A percentile compares a stretch with the other conserved stretches of the same genome.
These are phyloP conservation scores for Chironomus riparius DNA, from an alignment of 2,888 invertebrate genomes.

Conservation along the genomic window DNA sequence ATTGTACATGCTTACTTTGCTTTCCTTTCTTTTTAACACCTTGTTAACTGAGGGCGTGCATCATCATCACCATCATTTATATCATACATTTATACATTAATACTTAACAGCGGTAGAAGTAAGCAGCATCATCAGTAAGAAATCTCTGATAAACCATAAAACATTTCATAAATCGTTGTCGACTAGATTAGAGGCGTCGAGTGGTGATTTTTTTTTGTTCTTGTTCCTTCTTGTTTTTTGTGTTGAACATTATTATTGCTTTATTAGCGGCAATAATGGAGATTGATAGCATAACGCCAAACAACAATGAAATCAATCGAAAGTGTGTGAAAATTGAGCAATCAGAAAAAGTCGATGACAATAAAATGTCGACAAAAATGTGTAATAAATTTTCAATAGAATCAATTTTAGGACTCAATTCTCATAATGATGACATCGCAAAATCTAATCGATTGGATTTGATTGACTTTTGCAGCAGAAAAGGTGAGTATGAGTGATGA, in stretches of 20 bases:
- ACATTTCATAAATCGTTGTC: slow-evolving; percentile 1
- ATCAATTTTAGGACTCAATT: slow-evolving; percentile 9
- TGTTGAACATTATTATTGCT: background rate
- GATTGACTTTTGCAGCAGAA: background rate
- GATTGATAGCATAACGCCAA: background rate
- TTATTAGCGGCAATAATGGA: background rate
- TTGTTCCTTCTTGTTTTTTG: background rate
- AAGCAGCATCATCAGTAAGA: background rate
- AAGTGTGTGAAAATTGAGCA: background rate
- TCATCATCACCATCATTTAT: slow-evolving; percentile 6
- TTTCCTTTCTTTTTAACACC: background rate
- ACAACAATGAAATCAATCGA: background rate
- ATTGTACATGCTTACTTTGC: background rate
- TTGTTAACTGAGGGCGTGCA: slow-evolving; percentile 17
- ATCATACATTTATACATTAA: background rate
- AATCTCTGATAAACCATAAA: background rate
- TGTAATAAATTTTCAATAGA: slow-evolving; percentile 17
- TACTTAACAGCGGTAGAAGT: background rate
- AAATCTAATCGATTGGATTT: slow-evolving; percentile 1
- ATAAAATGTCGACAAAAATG: background rate
- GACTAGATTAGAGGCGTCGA: slow-evolving; percentile 4
- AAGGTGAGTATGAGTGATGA: background rate
- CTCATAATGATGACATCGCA: background rate
- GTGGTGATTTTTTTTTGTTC: background rate
- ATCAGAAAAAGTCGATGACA: background rate